Conservation (phyloP, 2,113 vertebrate species). For the Chaetops frenatus region DNA sequence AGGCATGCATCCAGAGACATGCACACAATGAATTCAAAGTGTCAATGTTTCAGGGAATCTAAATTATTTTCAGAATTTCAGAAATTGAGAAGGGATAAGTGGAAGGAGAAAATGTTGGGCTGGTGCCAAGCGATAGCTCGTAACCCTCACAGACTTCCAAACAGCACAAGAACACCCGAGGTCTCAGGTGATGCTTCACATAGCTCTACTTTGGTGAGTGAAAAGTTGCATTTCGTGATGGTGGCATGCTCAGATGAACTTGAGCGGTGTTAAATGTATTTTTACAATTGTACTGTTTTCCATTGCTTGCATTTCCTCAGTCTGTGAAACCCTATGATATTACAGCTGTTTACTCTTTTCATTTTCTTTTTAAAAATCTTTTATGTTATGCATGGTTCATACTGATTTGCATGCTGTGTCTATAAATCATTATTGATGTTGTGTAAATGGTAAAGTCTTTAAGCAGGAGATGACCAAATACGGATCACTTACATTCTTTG, state of each 20-base stretch:
- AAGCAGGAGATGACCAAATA: neutral
- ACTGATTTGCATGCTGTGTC: conserved; percentile 9
- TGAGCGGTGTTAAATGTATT: neutral
- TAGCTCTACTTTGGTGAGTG: conserved; percentile 73
- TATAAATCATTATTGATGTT: neutral
- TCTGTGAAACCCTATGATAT: neutral
- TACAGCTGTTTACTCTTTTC: neutral
- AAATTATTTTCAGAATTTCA: conserved; percentile 84
- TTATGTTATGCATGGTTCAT: neutral
- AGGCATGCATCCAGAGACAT: conserved; percentile 52
- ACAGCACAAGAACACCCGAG: conserved; percentile 74
- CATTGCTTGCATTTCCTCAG: neutral
- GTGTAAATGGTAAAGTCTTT: neutral
- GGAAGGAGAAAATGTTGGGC: conserved; percentile 82
- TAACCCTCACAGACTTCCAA: conserved; percentile 77
- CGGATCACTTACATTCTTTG: neutral
- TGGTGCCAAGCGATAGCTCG: conserved; percentile 81
- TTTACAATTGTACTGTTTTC: neutral
- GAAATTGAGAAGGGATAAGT: conserved; percentile 79
- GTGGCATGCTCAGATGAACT: conserved; percentile 7
- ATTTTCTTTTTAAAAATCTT: neutral
- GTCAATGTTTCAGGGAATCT: conserved; percentile 76
- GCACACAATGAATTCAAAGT: conserved; percentile 20
- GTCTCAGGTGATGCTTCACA: conserved; percentile 69
- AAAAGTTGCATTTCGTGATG: conserved; percentile 54